Conservation (phyloP, 2,888 invertebrate species). For the Leptopilina syphax region DNA sequence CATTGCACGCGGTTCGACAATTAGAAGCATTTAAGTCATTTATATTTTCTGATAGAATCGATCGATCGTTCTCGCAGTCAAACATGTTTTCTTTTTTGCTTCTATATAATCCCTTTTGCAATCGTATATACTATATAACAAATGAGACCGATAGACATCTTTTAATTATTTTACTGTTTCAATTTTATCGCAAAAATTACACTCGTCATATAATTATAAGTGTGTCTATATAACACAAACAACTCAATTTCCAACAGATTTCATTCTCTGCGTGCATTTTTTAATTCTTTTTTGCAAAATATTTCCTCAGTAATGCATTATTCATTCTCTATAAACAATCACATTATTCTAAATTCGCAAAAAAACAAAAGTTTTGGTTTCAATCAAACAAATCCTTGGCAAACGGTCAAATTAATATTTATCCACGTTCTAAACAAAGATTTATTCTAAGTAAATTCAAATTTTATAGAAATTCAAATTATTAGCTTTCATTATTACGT, state of each 20-base stretch:
- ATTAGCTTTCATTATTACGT: no score
- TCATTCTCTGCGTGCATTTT: no score
- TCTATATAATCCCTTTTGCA: background rate
- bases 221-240: background rate
- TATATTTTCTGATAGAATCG: constrained; percentile 51
- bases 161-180: constrained; percentile 2
- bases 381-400: no score
- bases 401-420: background rate
- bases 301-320: no score
- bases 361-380: no score
- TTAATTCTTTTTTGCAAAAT: no score
- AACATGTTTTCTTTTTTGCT: constrained; percentile 14
- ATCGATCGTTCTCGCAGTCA: constrained; percentile 42
- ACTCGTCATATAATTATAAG: background rate
- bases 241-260: no score
- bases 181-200: background rate
- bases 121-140: background rate
- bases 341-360: no score
- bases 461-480: no score
- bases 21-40: constrained; percentile 56
- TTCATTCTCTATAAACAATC: no score
- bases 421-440: no score
- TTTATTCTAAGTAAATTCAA: no score
- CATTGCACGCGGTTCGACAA: constrained; percentile 56
- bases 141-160: constrained; percentile 8